Evolutionary conservation across 1,140 invertebrate species (phyloP).

Genomic region (Ptiloglossa arizonensis): DNA sequence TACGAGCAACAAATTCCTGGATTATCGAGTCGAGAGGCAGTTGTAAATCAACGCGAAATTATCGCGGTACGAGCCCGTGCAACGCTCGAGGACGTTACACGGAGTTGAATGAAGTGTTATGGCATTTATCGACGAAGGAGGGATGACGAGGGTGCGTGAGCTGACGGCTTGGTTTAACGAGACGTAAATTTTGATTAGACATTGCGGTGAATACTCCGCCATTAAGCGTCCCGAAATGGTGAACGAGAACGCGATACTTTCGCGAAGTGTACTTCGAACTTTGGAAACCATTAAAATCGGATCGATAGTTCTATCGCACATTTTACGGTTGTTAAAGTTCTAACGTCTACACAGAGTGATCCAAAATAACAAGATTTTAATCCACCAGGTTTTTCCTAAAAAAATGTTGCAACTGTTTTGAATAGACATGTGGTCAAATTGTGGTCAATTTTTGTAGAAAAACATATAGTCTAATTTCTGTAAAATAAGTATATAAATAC

Average conservation of each 20-base stretch:
- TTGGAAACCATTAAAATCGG: background rate
- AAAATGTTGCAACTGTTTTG: too few relatives aligned
- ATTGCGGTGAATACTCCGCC: background rate
- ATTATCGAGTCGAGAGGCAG: conserved; percentile 10
- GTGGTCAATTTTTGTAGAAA: too few relatives aligned
- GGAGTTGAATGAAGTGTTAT: conserved; percentile 27
- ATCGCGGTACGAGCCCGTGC: conserved; percentile 27
- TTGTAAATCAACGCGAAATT: conserved; percentile 39
- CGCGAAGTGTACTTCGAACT: background rate
- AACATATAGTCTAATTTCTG: too few relatives aligned
- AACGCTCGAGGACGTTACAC: conserved; percentile 16
- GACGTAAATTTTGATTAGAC: background rate
- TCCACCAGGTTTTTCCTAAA: too few relatives aligned
- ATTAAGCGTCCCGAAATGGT: background rate
- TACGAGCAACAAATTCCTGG: conserved; percentile 43
- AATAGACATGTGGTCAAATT: too few relatives aligned
- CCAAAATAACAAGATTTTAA: too few relatives aligned
- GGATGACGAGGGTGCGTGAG: background rate
- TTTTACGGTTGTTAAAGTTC: too few relatives aligned
- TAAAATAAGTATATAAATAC: too few relatives aligned
- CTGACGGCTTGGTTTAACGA: background rate
- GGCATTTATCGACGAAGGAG: background rate
- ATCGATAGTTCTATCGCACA: background rate
- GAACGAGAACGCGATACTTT: background rate
- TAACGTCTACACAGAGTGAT: too few relatives aligned